Conservation (phyloP, 2,113 vertebrate species). For the Lanius ludovicianus region DNA sequence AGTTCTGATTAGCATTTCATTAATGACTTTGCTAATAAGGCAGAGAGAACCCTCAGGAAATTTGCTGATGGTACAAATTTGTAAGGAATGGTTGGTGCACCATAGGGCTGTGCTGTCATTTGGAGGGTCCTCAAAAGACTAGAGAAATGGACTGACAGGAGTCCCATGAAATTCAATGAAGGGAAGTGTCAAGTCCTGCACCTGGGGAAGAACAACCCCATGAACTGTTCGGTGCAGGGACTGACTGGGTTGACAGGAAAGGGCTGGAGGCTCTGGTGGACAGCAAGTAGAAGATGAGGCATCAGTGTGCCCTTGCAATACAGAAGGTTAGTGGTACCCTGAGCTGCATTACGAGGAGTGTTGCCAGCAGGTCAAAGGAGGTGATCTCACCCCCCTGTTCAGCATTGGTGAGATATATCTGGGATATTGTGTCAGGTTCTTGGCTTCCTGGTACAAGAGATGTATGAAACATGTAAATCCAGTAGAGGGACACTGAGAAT, state of each 20-base stretch:
- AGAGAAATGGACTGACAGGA: not conserved
- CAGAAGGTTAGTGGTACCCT: not conserved
- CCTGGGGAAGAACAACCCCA: not conserved
- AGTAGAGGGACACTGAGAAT: not conserved
- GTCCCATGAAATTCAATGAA: not conserved
- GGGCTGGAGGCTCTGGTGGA: not conserved
- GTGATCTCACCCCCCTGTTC: not conserved
- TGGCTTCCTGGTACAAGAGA: not conserved
- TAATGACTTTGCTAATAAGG: not conserved
- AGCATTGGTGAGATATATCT: not conserved
- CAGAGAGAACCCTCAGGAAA: not conserved
- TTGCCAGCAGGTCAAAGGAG: not conserved
- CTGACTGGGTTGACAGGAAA: not conserved
- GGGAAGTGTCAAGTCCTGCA: not conserved
- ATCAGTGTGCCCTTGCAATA: not conserved
- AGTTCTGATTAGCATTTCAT: not conserved
- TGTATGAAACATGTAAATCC: rapidly evolving
- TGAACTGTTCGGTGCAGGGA: not conserved
- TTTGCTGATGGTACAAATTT: not conserved
- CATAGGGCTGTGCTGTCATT: not conserved
- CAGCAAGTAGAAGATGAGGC: not conserved
- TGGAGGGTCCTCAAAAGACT: not conserved
- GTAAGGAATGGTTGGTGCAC: not conserved
- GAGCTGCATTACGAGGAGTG: not conserved
- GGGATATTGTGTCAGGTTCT: not conserved